phyloP scores from a whole-genome alignment of 2,113 vertebrate species.

The Tapirus terrestris region DNA sequence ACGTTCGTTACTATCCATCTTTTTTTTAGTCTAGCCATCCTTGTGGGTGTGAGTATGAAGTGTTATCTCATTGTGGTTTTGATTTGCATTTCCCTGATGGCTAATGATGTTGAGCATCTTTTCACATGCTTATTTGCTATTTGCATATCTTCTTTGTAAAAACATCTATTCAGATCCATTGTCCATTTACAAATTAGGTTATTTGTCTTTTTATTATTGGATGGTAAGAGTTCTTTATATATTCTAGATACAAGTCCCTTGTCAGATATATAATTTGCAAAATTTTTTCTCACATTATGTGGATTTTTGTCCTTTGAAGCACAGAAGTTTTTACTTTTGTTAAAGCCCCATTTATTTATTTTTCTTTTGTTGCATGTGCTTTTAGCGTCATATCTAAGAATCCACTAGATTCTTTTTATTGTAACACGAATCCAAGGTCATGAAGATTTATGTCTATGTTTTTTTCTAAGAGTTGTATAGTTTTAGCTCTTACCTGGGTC shows the following conservation, averaged over 20 bases:
- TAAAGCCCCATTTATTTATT: neutral
- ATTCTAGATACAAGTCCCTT: neutral
- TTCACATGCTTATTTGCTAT: neutral
- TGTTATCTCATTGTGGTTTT: neutral
- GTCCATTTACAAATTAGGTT: neutral
- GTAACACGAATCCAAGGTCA: neutral
- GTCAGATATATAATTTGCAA: neutral
- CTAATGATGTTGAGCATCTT: neutral
- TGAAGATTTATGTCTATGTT: neutral
- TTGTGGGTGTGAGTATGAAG: neutral
- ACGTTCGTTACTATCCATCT: neutral
- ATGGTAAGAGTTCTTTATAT: neutral
- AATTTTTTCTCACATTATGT: neutral
- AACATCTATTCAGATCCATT: neutral
- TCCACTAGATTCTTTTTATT: neutral
- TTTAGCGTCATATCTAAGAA: neutral
- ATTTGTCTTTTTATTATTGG: neutral
- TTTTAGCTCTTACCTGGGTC: neutral
- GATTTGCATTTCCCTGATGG: neutral
- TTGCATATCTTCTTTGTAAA: neutral
- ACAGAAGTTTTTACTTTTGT: neutral
- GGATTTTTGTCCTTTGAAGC: neutral
- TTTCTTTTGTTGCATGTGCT: neutral
- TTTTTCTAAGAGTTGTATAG: neutral
- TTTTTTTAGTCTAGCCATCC: neutral